A percentile compares a stretch with the other conserved stretches of the same genome.
Conservation (phyloP, 2,797 vertebrate species). For the Peromyscus aztecus region DNA sequence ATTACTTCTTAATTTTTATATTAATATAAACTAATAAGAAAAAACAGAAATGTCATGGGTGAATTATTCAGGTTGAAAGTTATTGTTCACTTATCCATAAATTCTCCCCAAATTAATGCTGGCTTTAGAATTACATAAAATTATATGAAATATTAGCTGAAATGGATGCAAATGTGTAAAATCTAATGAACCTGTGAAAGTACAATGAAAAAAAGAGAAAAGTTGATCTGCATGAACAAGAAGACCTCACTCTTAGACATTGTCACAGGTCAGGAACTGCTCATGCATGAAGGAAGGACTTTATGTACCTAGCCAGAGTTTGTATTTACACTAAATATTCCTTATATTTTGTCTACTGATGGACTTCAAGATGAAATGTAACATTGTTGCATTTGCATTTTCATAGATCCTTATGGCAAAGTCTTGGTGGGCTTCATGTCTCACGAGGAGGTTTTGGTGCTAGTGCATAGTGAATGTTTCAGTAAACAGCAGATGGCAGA, state of each 20-base stretch:
- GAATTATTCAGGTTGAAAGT: slow-evolving; percentile 1
- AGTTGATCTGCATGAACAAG: neutral
- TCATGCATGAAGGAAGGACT: neutral
- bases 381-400: neutral
- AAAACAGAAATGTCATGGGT: neutral
- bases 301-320: neutral
- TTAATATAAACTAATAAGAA: neutral
- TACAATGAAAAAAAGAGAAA: neutral
- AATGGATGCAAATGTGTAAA: neutral
- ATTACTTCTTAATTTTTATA: slow-evolving; percentile 37
- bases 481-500: neutral
- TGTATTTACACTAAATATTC: neutral
- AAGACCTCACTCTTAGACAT: neutral
- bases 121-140: slow-evolving; percentile 9
- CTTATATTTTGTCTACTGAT: slow-evolving; percentile 4
- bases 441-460: neutral
- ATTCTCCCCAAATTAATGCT: neutral
- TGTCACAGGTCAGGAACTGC: neutral
- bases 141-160: neutral
- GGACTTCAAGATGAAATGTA: slow-evolving; percentile 29
- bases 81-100: neutral
- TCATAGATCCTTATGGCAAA: neutral
- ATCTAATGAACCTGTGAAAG: neutral
- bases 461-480: neutral
- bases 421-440: neutral